A percentile compares a stretch with the other conserved stretches of the same genome.
phyloP scores from a whole-genome alignment of 2,888 invertebrate genomes.

The Nemotelus nigrinus region DNA sequence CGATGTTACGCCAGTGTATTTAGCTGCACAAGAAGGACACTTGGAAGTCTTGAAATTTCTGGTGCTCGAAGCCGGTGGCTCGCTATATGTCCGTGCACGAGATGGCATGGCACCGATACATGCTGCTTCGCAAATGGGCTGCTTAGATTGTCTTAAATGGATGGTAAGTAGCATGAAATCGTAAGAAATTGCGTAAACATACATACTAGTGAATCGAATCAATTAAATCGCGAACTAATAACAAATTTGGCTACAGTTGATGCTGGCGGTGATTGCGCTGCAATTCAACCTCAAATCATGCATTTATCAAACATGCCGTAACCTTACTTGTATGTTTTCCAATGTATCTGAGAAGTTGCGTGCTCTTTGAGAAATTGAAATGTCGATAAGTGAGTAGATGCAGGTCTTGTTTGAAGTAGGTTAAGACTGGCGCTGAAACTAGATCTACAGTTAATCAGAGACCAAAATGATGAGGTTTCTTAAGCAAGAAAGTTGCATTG shows the following conservation, averaged over 20 bases:
- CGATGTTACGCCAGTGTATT: constrained; percentile 88
- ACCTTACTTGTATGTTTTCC: no score
- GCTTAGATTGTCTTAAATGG: constrained; percentile 87
- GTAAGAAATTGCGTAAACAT: not conserved
- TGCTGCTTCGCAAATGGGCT: constrained; percentile 90
- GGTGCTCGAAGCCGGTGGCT: constrained; percentile 84
- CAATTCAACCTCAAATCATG: no score
- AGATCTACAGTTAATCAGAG: constrained; percentile 7
- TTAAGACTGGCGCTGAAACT: not conserved
- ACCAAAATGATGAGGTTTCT: constrained; percentile 1
- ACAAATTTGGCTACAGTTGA: not conserved
- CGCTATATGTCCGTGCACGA: constrained; percentile 82
- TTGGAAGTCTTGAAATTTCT: constrained; percentile 86
- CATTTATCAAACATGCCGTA: no score
- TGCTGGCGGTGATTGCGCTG: not conserved
- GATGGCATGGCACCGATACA: constrained; percentile 93
- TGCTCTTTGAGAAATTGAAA: constrained; percentile 18
- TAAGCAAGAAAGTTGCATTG: constrained; percentile 18
- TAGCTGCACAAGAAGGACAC: constrained; percentile 90
- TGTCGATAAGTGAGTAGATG: constrained; percentile 4
- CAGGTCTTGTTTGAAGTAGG: constrained; percentile 3
- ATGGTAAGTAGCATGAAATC: constrained; percentile 71
- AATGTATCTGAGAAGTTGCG: no score
- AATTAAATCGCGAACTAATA: not conserved
- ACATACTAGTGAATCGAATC: not conserved